Conservation (phyloP, 1,140 invertebrate genomes). For the Propsilocerus akamusi region DNA sequence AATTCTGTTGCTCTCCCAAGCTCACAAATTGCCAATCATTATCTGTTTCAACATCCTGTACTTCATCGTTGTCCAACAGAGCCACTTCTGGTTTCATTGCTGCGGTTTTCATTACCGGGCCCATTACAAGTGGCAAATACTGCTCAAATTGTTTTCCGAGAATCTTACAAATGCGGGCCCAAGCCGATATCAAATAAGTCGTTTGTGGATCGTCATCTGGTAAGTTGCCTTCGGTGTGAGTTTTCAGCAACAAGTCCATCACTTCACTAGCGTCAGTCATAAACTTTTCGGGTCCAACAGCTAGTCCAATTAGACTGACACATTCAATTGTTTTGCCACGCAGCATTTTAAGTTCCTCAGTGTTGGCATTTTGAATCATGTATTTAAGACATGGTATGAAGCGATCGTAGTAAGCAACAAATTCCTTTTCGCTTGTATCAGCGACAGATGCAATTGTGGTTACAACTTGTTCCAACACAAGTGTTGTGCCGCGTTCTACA, state of each 20-base stretch:
- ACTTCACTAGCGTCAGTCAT: conserved; percentile 84
- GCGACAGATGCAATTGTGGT: conserved; percentile 97
- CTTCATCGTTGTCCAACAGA: conserved; percentile 83
- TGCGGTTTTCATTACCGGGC: conserved; percentile 86
- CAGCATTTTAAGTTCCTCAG: conserved; percentile 70
- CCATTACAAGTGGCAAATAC: conserved; percentile 95
- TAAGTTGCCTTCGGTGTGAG: conserved; percentile 65
- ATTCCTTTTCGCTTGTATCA: conserved; percentile 96
- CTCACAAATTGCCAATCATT: conserved; percentile 97
- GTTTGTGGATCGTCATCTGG: conserved; percentile 94
- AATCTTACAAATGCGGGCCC: conserved; percentile 97
- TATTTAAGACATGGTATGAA: conserved; percentile 95
- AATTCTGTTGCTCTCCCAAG: conserved; percentile 89
- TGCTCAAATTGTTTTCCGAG: conserved; percentile 89
- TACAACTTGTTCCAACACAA: conserved; percentile 91
- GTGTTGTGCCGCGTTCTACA: conserved; percentile 81
- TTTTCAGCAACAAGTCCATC: conserved; percentile 88
- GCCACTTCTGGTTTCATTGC: conserved; percentile 94
- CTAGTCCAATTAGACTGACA: conserved; percentile 93
- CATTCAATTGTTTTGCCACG: conserved; percentile 96
- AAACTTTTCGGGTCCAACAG: conserved; percentile 93
- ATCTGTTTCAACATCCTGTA: conserved; percentile 72
- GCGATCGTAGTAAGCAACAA: conserved; percentile 65
- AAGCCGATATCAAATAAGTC: conserved; percentile 95
- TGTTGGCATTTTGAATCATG: conserved; percentile 87